Percentiles rank a stretch among this genome's conserved stretches.
Evolutionary conservation across 1,140 invertebrate genomes (phyloP).

Genomic region (Trypoxylus dichotomus): DNA sequence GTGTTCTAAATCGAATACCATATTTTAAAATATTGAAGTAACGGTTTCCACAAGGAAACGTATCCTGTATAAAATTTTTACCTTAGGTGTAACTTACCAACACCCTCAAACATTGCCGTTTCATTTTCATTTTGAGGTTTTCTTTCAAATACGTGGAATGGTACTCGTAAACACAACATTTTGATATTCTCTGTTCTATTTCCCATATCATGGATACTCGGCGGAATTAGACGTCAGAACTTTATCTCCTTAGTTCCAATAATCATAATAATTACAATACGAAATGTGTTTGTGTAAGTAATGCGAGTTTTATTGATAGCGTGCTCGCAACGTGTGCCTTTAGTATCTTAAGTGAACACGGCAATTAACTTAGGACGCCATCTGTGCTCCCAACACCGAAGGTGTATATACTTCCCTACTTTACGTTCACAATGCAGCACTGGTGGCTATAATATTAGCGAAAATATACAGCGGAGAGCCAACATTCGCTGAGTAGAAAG

Average conservation of each 20-base stretch:
- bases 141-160: too few species aligned
- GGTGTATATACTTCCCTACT: background rate
- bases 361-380: constrained; percentile 12
- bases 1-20: too few species aligned
- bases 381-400: background rate
- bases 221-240: background rate
- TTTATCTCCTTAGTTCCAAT: background rate
- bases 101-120: too few species aligned
- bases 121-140: too few species aligned
- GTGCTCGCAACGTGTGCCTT: background rate
- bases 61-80: too few species aligned
- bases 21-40: too few species aligned
- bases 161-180: too few species aligned
- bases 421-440: background rate
- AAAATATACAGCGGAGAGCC: background rate
- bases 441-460: background rate
- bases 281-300: background rate
- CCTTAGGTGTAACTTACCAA: too few species aligned
- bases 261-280: background rate
- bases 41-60: too few species aligned
- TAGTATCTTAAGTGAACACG: background rate
- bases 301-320: constrained; percentile 14
- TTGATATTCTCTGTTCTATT: too few species aligned
- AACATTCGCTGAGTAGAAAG: background rate
- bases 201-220: background rate